Evolutionary conservation across 2,888 invertebrate genomes (phyloP).

Genomic region (Netelia fuscicornis): DNA sequence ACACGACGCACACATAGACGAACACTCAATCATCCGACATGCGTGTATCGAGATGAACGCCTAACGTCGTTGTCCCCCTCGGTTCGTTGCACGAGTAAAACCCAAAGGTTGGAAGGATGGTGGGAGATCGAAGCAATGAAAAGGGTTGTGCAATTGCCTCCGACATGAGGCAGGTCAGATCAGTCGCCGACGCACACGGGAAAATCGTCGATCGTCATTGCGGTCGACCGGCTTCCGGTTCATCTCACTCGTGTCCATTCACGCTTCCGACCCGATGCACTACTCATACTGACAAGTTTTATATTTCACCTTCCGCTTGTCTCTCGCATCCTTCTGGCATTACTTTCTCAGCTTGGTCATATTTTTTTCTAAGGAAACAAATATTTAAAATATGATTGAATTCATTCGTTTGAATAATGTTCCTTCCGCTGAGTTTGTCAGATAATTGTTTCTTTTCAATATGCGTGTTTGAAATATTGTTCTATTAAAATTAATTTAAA

Average conservation of each 20-base stretch:
- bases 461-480: too few relatives aligned
- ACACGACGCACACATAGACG: slow-evolving; percentile 27
- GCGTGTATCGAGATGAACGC: slow-evolving; percentile 20
- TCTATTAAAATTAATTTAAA: too few relatives aligned
- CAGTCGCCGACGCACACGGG: slow-evolving; percentile 7
- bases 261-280: not conserved
- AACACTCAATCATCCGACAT: slow-evolving; percentile 23
- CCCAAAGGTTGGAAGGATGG: slow-evolving; percentile 19
- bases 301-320: not conserved
- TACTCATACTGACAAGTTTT: slow-evolving; percentile 8
- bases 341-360: not conserved
- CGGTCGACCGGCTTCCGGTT: slow-evolving; percentile 32
- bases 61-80: slow-evolving; percentile 26
- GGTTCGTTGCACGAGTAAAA: slow-evolving; percentile 16
- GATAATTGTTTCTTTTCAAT: too few relatives aligned
- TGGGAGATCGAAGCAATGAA: not conserved
- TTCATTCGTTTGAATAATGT: too few relatives aligned
- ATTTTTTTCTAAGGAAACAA: not conserved
- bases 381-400: not conserved
- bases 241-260: slow-evolving; percentile 1
- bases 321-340: not conserved
- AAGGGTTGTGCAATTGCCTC: slow-evolving; percentile 15
- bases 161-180: slow-evolving; percentile 14
- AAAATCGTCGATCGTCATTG: slow-evolving; percentile 34
- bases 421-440: too few relatives aligned